Conservation (phyloP, 1,140 invertebrate species). For the Centruroides sculpturatus region DNA sequence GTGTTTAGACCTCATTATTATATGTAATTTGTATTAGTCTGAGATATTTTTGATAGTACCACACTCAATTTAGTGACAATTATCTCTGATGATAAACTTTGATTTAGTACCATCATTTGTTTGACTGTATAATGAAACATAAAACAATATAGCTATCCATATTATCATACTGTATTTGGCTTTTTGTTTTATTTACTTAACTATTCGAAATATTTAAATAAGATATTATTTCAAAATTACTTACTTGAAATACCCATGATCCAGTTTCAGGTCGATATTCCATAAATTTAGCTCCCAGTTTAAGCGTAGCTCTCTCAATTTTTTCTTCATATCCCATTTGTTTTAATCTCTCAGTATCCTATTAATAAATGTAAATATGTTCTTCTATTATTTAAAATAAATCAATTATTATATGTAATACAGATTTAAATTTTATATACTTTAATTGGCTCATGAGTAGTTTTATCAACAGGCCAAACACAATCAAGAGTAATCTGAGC, state of each 20-base stretch:
- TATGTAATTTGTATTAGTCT: no score
- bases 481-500: conserved; percentile 83
- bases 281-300: conserved; percentile 75
- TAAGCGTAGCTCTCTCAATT: conserved; percentile 63
- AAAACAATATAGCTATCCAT: no score
- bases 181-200: no score
- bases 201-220: no score
- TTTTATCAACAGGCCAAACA: conserved; percentile 88
- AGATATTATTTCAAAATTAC: background rate
- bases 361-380: background rate
- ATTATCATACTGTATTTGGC: no score
- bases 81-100: no score
- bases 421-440: conserved; percentile 22
- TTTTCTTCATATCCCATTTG: conserved; percentile 78
- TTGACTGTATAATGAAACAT: no score
- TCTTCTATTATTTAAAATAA: background rate
- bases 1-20: no score
- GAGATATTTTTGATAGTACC: no score
- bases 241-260: conserved; percentile 76
- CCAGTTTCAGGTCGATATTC: conserved; percentile 91
- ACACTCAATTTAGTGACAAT: no score
- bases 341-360: conserved; percentile 52
- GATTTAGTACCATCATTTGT: no score
- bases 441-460: conserved; percentile 59
- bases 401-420: background rate